Evolutionary conservation across 2,888 invertebrate species (phyloP).

Genomic region (Campopleginae sp.): DNA sequence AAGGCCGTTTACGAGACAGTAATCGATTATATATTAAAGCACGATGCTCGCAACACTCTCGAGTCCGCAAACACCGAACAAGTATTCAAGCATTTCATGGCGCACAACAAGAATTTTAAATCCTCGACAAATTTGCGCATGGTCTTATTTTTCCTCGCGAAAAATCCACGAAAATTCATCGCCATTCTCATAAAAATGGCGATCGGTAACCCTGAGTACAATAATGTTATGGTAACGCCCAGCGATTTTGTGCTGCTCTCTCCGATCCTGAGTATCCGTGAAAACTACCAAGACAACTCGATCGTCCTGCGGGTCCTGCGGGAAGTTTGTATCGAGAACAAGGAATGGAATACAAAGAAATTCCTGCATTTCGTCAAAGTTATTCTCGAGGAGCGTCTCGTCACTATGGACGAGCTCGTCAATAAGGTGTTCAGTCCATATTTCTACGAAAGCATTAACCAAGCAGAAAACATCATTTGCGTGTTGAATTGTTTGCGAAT

Average conservation of each 20-base stretch:
- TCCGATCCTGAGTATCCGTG: conserved; percentile 74
- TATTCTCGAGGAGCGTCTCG: conserved; percentile 61
- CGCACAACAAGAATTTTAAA: conserved; percentile 61
- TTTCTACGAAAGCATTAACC: conserved; percentile 49
- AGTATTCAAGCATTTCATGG: conserved; percentile 65
- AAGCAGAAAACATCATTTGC: conserved; percentile 65
- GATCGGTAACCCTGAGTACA: conserved; percentile 74
- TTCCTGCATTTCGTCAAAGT: conserved; percentile 70
- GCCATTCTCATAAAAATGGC: conserved; percentile 75
- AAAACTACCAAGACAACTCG: conserved; percentile 67
- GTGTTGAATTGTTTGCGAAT: conserved; percentile 69
- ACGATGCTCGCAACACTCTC: conserved; percentile 73
- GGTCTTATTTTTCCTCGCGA: conserved; percentile 71
- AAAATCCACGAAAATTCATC: conserved; percentile 75
- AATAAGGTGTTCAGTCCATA: conserved; percentile 76
- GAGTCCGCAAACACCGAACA: conserved; percentile 71
- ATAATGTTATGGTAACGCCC: conserved; percentile 73
- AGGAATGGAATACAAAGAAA: conserved; percentile 72
- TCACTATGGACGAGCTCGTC: conserved; percentile 72
- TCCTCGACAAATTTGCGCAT: conserved; percentile 65
- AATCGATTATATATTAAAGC: conserved; percentile 72
- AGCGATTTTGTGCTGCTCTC: conserved; percentile 73
- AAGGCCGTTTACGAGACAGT: conserved; percentile 73
- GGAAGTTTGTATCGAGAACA: conserved; percentile 69
- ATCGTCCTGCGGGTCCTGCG: conserved; percentile 63